phyloP scores from a whole-genome alignment of 2,888 invertebrate genomes.

The Macroteleia sp. region DNA sequence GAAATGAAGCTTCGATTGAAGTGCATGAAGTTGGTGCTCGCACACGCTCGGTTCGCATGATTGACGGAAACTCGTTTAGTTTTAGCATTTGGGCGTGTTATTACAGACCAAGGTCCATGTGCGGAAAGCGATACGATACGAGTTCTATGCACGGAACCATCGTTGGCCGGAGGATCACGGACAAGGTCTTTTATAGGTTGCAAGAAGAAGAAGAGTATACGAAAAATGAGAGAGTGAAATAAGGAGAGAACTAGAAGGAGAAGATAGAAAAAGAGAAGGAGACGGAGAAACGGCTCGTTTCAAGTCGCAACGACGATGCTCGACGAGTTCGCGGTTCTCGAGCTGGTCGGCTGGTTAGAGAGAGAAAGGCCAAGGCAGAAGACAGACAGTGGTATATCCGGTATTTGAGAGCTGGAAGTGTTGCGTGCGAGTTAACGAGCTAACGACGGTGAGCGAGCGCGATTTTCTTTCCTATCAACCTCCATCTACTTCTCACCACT shows the following conservation, averaged over 20 bases:
- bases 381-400: slow-evolving; percentile 80
- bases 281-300: slow-evolving; percentile 52
- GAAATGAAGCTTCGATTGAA: slow-evolving; percentile 44
- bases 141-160: slow-evolving; percentile 65
- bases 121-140: slow-evolving; percentile 65
- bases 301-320: slow-evolving; percentile 67
- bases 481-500: slow-evolving; percentile 82
- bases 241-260: slow-evolving; percentile 10
- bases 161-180: slow-evolving; percentile 56
- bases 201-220: slow-evolving; percentile 25
- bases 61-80: slow-evolving; percentile 67
- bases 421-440: slow-evolving; percentile 84
- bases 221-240: slow-evolving; percentile 5
- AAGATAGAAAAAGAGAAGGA: slow-evolving; percentile 5
- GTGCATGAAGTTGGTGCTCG: slow-evolving; percentile 36
- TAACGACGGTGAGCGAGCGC: slow-evolving; percentile 83
- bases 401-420: slow-evolving; percentile 83
- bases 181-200: slow-evolving; percentile 65
- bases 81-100: slow-evolving; percentile 66
- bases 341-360: slow-evolving; percentile 63
- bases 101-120: slow-evolving; percentile 66
- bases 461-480: slow-evolving; percentile 84
- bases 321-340: slow-evolving; percentile 74
- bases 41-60: slow-evolving; percentile 55
- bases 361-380: slow-evolving; percentile 64